These are phyloP conservation scores for Papilio demoleus DNA, from an alignment of 2,888 invertebrate genomes.

Conservation along the genomic window DNA sequence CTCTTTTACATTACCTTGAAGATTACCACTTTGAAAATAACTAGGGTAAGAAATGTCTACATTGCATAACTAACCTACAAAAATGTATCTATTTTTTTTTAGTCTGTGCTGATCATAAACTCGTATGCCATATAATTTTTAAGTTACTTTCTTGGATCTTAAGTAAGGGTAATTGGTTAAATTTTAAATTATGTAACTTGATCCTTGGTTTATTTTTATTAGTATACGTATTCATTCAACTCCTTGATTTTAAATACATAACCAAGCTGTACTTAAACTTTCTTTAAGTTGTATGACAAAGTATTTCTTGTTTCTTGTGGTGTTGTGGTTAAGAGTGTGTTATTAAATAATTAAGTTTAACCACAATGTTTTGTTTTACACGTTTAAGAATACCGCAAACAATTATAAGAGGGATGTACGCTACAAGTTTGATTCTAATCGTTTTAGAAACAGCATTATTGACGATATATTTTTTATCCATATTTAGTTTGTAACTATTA, in stretches of 20 bases:
- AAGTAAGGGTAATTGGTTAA: too few species aligned
- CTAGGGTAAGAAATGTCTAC: not conserved
- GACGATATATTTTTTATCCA: not conserved
- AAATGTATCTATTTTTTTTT: not conserved
- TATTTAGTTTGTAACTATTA: too few species aligned
- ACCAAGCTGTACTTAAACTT: not conserved
- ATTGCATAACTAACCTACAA: not conserved
- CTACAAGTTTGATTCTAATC: not conserved
- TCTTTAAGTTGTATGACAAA: not conserved
- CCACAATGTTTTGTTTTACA: slow-evolving; percentile 6
- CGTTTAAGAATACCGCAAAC: slow-evolving; percentile 16
- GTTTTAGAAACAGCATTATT: not conserved
- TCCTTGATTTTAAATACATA: not conserved
- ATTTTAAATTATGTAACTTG: not conserved
- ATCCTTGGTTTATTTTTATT: not conserved
- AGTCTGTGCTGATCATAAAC: too few species aligned
- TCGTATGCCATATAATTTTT: too few species aligned
- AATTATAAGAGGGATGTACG: not conserved
- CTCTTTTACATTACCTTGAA: slow-evolving; percentile 14
- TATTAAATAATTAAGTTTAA: slow-evolving; percentile 1
- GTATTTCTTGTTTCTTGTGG: not conserved
- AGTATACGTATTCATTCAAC: not conserved
- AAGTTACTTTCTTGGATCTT: too few species aligned
- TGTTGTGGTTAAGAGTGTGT: not conserved
- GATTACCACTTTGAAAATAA: not conserved